Base-by-base conservation (phyloP, 2,888 invertebrate species). In the Chrysolina oricalcia region DNA sequence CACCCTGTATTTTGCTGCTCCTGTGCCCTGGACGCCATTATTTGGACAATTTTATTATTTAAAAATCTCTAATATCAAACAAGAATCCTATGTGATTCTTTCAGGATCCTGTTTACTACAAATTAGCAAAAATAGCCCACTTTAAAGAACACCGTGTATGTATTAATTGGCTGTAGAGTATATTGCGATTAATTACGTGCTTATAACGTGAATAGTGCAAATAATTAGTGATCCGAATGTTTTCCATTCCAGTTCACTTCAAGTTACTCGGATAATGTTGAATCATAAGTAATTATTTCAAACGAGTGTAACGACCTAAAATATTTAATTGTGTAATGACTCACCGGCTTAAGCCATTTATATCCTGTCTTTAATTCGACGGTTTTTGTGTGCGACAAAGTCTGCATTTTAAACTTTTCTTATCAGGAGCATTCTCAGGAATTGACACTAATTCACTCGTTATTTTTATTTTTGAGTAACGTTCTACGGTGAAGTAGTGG, bases 281-380 rank as follows among this genome's bases (percentile, higher is more conserved):
- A 68, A 68, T 68, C 68, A 68, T 53, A 48, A 40, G 53, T 19
- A 53, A 53, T 53, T 59, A 27, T 35, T 68, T 15, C 27, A 53
- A 56, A 68, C 19, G 68, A 69, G 73, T 65, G 69, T 62, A 73
- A 68, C 73, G 68, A 73, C 69, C 63, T 73, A 64, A 69, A 73
- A 69, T 50, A 62, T 64, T 64, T 63, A 73, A 73, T 73, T 63
- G 69, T 63, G 43, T 41, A 62, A 41, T 73, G 73, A 73, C 50
- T 73, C 73, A 73, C 23, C 46, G 43, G 41, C 40, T 62, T 56
- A 35, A 72, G 66, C 23, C 48, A 53, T 50, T 68, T 56, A 63
- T 64, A 69, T 73, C 69, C 73, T 73, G 68, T 43, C 41, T 69
- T 48, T 19, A 73, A 69, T 73, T 73, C 62, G 73, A 46, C 50